These are phyloP conservation scores for Hapalemur alaotrensis DNA, from an alignment of 2,797 vertebrate species.

Conservation along the genomic window DNA sequence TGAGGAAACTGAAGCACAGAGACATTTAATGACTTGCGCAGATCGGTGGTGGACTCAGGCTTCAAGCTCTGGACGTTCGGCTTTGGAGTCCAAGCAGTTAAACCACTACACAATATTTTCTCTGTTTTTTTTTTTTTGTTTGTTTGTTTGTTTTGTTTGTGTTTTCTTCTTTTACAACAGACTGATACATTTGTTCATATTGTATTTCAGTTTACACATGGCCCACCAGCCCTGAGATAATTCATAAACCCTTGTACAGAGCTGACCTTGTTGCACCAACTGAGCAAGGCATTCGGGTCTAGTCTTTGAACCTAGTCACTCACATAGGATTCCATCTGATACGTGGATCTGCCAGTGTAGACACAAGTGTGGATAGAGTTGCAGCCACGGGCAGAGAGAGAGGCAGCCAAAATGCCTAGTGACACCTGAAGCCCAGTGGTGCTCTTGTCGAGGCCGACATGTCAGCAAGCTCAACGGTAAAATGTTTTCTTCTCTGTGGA, in stretches of 20 bases:
- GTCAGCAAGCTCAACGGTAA: accelerated
- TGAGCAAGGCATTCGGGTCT: not conserved
- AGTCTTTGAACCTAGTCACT: not conserved
- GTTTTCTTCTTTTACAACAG: not conserved
- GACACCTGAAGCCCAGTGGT: accelerated
- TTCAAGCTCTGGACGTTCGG: not conserved
- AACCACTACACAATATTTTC: not conserved
- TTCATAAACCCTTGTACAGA: not conserved
- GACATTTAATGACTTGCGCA: not conserved
- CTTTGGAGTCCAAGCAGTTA: not conserved
- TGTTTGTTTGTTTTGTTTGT: not conserved
- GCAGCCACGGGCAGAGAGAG: not conserved
- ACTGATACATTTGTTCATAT: not conserved
- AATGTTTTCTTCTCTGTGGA: not conserved
- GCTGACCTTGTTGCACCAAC: not conserved
- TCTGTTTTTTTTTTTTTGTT: not conserved
- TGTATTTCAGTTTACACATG: not conserved
- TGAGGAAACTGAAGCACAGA: not conserved
- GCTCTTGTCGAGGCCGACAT: accelerated
- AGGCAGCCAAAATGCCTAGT: not conserved
- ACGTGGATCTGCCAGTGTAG: not conserved
- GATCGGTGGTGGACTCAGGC: not conserved
- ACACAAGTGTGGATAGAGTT: not conserved
- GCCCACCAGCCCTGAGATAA: no score
- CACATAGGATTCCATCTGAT: not conserved